phyloP scores from a whole-genome alignment of 2,797 vertebrate species.

The Antrozous pallidus region DNA sequence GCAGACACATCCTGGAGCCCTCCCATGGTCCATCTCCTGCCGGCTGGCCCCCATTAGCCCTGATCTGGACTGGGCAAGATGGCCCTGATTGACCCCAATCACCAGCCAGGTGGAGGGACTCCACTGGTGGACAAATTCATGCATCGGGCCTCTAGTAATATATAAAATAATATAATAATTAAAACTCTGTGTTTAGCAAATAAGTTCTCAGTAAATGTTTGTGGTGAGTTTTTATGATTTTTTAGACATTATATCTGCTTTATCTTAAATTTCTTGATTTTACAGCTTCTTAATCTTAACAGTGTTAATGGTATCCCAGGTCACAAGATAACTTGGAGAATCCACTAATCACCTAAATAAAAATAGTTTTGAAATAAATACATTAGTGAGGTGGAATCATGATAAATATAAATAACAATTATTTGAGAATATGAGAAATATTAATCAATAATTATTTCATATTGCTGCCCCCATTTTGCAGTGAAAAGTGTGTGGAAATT shows the following conservation, averaged over 20 bases:
- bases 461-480: background rate
- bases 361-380: slow-evolving; percentile 27
- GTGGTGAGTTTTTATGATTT: background rate
- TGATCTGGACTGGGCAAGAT: too few relatives aligned
- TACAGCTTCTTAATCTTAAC: background rate
- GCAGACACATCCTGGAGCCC: too few relatives aligned
- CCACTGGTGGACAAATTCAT: too few relatives aligned
- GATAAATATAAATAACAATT: background rate
- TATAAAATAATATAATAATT: background rate
- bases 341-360: background rate
- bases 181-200: background rate
- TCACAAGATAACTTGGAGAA: background rate
- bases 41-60: too few relatives aligned
- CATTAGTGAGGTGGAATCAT: background rate
- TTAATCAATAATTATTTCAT: background rate
- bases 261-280: background rate
- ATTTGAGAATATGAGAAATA: background rate
- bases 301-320: background rate
- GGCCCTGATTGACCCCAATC: too few relatives aligned
- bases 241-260: background rate
- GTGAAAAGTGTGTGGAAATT: background rate
- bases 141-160: background rate
- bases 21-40: fast-evolving
- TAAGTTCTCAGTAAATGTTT: background rate
- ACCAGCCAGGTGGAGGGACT: too few relatives aligned